Base-by-base conservation (phyloP, 1,140 invertebrate genomes). In the Ooceraea biroi region DNA sequence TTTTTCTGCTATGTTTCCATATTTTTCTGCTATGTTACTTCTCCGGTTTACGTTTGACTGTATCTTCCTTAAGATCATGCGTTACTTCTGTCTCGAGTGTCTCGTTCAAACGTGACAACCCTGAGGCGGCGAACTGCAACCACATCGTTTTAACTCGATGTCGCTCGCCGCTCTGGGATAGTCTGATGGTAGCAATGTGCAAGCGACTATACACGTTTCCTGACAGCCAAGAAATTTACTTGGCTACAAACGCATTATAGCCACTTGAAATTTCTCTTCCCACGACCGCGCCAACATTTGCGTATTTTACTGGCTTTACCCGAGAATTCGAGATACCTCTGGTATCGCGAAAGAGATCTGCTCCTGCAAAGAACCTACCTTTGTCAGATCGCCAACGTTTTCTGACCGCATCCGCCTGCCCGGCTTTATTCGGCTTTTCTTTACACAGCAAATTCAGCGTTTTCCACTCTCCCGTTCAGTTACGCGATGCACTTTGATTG, bases 301-400 rank as follows among this genome's bases (percentile, higher is more conserved):
- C 82, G 85, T 84, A 86, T 86, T 86, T 86, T 77, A 78, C 63
- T 30, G 82, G 57, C 73, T 86, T 84, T 73, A 58, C 25, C n/a
- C 60, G 44, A 48, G 55, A 68, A 78, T 78, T 80, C 55, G 83
- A 69, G 63, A 84, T 61, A 60, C 48, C 58, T 48, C n/a, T 50
- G 82, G 77, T 86, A 73, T 78, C 73, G 66, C 66, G n/a, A 19
- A 52, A 77, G 30, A 30, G 60, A 55, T 77, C 73, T 41, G 22
- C 17, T 12, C 25, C 10, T 12, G 66, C 17, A 17, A 48, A 50
- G 46, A 22, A 7, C 36, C 36, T 7, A 7, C 2, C 36, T 36
- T 36, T 7, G 25, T 44, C 25, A 27, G 57, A 60, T 22, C 57
- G 12, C 22, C 14, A 25, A 27, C 22, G 22, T 60, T 63, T 65